Conservation (phyloP, 2,113 vertebrate species). For the Climacteris rufus region DNA sequence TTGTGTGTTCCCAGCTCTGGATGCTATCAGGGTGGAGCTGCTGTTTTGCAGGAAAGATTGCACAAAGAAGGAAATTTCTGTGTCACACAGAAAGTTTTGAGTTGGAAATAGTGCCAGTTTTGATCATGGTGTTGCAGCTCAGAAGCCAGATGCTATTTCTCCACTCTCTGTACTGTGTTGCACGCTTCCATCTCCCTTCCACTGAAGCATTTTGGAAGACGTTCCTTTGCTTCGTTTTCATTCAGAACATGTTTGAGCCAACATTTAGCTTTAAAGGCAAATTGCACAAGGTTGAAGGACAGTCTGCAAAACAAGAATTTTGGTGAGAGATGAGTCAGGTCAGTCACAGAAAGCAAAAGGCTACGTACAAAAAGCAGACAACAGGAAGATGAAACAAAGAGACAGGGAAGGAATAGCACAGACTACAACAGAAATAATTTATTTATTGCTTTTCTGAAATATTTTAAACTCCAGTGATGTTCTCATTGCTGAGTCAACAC, state of each 20-base stretch:
- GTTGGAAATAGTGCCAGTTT: background rate
- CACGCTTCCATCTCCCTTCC: background rate
- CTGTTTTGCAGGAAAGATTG: background rate
- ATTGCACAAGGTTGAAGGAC: background rate
- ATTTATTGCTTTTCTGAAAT: background rate
- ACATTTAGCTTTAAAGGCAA: background rate
- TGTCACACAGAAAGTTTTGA: background rate
- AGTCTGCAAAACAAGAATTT: background rate
- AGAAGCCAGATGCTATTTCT: background rate
- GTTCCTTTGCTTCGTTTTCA: background rate
- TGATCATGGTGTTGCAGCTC: background rate
- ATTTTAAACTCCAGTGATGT: background rate
- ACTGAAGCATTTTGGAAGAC: background rate
- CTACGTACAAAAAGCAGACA: background rate
- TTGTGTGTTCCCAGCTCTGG: fast-evolving
- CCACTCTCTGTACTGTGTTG: background rate
- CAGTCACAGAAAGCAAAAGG: background rate
- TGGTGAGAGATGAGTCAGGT: background rate
- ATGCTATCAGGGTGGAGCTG: background rate
- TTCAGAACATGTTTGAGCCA: background rate
- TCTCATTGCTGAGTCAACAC: background rate
- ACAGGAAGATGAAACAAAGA: background rate
- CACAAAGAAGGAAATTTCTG: background rate
- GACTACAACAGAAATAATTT: background rate
- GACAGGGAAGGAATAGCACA: background rate